These are phyloP conservation scores for Orchestia grillus DNA, from an alignment of 1,140 invertebrate genomes.

Conservation along the genomic window DNA sequence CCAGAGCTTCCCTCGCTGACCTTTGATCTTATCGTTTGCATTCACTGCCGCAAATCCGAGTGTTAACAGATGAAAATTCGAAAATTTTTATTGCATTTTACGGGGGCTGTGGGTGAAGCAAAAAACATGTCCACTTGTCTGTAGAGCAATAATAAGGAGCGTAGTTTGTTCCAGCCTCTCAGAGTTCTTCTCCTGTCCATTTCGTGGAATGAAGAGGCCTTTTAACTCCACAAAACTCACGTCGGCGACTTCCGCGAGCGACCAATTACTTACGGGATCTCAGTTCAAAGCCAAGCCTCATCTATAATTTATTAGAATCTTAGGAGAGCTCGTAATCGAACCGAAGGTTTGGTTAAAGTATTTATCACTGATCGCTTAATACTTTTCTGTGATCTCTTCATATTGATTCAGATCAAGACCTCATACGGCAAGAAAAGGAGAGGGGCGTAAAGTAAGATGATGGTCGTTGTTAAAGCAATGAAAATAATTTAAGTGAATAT, in stretches of 20 bases:
- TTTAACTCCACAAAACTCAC: background rate
- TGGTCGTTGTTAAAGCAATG: background rate
- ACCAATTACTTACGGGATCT: background rate
- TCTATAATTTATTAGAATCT: background rate
- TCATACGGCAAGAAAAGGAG: background rate
- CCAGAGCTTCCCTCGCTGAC: no score
- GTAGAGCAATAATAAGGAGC: background rate
- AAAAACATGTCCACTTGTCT: background rate
- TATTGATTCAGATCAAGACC: background rate
- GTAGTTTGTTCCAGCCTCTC: background rate
- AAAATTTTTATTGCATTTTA: no score
- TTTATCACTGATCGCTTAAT: background rate
- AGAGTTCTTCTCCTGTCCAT: background rate
- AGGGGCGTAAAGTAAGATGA: background rate
- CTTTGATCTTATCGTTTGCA: no score
- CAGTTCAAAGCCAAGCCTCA: background rate
- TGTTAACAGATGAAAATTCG: no score
- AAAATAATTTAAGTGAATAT: background rate
- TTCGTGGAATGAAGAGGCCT: background rate
- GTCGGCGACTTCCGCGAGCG: background rate
- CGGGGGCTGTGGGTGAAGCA: no score
- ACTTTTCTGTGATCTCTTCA: background rate
- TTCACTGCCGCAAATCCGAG: no score
- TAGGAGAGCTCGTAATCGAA: background rate
- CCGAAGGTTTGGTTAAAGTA: background rate